Evolutionary conservation across 2,113 vertebrate genomes (phyloP), one percentile per base, ranked within the genome.

Genomic region (Pampusana beccarii): DNA sequence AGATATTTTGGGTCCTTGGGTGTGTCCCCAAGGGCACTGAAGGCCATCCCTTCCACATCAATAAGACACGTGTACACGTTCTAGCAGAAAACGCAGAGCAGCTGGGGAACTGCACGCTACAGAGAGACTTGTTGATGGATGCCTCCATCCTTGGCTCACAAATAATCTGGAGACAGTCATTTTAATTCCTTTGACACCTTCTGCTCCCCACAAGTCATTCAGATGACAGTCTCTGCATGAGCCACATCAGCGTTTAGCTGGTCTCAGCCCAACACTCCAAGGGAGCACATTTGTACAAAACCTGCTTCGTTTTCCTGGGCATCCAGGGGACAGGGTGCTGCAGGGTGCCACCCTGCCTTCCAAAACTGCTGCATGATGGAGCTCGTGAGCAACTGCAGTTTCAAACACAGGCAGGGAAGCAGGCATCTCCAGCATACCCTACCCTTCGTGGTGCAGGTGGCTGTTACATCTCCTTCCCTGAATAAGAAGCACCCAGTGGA

Each of bases 121-220:
- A 29, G 73, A 83, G 58, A 72, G 26, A 61, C n/a, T 54, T 64
- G 29, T 24, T 92, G 83, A 89, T 87, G 71, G 70, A 70, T 86
- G 46, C 31, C 51, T 90, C 44, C 50, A 70, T 66, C 54, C 40
- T 3, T 4, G 66, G 58, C 62, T 94, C 62, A 66, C 54, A 85
- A 80, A 75, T 82, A 72, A 80, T 33, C 50, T 33, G 14, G 54
- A 94, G 74, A 77, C 10, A 61, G 74, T 66, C 0, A 73, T 93
- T 96, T 72, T 58, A 96, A 86, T 92, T 95, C 79, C 90, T 38
- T 15, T 88, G 90, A 62, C 74, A 81, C 48, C 56, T 93, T 94
- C 67, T 17, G 17, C 42, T 84, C 36, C 48, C 14, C 50, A 60
- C 74, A 86, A 61, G 88, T 85, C 82, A 78, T 78, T 51, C 23